Evolutionary conservation across 2,797 vertebrate genomes (phyloP).

Genomic region (Sciurus vulgaris): DNA sequence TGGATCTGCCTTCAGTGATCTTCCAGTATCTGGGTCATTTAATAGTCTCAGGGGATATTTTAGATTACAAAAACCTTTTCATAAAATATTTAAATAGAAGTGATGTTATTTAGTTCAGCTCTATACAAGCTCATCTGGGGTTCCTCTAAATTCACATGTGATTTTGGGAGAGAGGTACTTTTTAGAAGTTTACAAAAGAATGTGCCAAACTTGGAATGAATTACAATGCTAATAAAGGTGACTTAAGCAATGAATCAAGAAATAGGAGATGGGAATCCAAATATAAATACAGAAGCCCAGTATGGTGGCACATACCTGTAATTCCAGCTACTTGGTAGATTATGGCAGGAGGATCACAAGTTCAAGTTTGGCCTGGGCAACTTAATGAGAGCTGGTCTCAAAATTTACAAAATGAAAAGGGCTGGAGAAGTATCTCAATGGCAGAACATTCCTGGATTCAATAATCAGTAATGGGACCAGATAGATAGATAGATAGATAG

Average conservation of each 20-base stretch:
- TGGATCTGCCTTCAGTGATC: background rate
- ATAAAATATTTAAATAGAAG: conserved; percentile 5
- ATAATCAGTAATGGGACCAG: too few species aligned
- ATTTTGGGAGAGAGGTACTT: background rate
- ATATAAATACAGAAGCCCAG: background rate
- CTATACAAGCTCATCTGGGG: background rate
- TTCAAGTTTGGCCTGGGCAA: too few species aligned
- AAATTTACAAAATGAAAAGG: too few species aligned
- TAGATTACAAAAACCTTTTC: background rate
- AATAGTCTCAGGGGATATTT: background rate
- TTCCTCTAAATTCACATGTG: background rate
- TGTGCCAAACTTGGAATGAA: background rate
- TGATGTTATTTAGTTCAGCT: background rate
- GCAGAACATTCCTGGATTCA: too few species aligned
- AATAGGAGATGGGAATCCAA: background rate
- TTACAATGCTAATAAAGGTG: background rate
- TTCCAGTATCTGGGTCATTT: conserved; percentile 2
- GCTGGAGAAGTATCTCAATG: too few species aligned
- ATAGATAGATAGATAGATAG: too few species aligned
- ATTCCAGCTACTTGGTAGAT: too few species aligned
- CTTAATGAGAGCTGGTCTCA: too few species aligned
- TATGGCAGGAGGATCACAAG: too few species aligned
- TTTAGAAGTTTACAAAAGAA: conserved; percentile 52
- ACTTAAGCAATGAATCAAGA: conserved; percentile 37
- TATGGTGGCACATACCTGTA: too few species aligned